Evolutionary conservation across 2,797 vertebrate genomes (phyloP).

Genomic region (Myotis findleyi): DNA sequence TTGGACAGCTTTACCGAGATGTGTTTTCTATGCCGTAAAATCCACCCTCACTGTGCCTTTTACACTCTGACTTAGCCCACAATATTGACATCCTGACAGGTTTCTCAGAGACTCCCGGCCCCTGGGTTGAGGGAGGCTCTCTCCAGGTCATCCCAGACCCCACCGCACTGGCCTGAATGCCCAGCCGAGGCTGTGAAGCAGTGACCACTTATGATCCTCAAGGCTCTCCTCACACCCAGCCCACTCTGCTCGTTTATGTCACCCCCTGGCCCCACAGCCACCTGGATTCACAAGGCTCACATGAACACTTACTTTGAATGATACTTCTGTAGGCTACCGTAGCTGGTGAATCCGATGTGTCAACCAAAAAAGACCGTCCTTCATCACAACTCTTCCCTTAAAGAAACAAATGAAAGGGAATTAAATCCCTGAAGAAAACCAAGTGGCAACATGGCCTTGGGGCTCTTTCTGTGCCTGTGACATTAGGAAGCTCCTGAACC

Average conservation of each 20-base stretch:
- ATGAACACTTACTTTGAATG: conserved; percentile 92
- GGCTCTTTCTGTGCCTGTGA: not conserved
- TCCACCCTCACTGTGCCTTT: not conserved
- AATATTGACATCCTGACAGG: fast-evolving
- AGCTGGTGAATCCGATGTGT: conserved; percentile 93
- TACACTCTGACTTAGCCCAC: not conserved
- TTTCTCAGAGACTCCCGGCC: not conserved
- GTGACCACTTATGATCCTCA: not conserved
- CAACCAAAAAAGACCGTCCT: conserved; percentile 93
- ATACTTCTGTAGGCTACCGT: conserved; percentile 90
- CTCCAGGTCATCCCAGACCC: not conserved
- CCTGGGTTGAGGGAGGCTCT: not conserved
- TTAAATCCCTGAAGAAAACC: not conserved
- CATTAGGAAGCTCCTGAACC: too few relatives aligned
- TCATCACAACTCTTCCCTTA: conserved; percentile 94
- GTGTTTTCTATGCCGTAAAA: not conserved
- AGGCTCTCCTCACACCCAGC: not conserved
- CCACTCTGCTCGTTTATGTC: not conserved
- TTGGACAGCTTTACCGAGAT: not conserved
- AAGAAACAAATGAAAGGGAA: conserved; percentile 52
- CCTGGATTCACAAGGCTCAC: not conserved
- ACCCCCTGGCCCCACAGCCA: not conserved
- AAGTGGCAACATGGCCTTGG: not conserved
- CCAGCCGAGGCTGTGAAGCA: fast-evolving
- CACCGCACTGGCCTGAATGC: not conserved